phyloP scores from a whole-genome alignment of 2,113 vertebrate species.

The Acrocephalus arundinaceus region DNA sequence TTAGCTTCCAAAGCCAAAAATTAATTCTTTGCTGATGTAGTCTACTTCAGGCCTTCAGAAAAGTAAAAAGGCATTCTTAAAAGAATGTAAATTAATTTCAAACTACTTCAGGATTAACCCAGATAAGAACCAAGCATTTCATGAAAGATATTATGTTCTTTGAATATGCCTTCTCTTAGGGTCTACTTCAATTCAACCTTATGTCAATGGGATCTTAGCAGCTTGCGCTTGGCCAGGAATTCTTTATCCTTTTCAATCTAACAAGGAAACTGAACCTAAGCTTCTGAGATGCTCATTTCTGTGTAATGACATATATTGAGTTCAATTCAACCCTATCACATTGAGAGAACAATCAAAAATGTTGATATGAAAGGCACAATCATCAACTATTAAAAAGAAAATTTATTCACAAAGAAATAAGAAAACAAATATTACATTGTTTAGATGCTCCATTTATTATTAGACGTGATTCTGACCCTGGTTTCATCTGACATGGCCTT shows the following conservation, averaged over 20 bases:
- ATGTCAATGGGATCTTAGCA: accelerated
- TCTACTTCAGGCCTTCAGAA: accelerated
- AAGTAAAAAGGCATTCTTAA: background rate
- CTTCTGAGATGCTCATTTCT: background rate
- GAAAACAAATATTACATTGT: background rate
- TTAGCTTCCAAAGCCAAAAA: background rate
- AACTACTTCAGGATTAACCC: background rate
- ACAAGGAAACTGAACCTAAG: background rate
- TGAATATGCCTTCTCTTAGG: background rate
- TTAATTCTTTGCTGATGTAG: background rate
- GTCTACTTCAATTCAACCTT: background rate
- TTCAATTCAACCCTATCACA: background rate
- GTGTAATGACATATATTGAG: background rate
- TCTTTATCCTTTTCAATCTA: background rate
- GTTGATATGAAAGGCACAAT: background rate
- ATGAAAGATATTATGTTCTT: background rate
- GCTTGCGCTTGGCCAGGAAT: background rate
- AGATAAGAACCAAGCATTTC: background rate
- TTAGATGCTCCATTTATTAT: background rate
- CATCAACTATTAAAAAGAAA: background rate
- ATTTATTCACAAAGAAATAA: background rate
- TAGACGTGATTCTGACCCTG: background rate
- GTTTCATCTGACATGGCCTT: background rate
- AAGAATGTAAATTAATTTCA: background rate
- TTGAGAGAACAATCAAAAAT: background rate